Percentiles rank a stretch among this genome's conserved stretches.
These are phyloP conservation scores for Tiliacea aurago DNA, from an alignment of 2,888 invertebrate species.

Conservation along the genomic window DNA sequence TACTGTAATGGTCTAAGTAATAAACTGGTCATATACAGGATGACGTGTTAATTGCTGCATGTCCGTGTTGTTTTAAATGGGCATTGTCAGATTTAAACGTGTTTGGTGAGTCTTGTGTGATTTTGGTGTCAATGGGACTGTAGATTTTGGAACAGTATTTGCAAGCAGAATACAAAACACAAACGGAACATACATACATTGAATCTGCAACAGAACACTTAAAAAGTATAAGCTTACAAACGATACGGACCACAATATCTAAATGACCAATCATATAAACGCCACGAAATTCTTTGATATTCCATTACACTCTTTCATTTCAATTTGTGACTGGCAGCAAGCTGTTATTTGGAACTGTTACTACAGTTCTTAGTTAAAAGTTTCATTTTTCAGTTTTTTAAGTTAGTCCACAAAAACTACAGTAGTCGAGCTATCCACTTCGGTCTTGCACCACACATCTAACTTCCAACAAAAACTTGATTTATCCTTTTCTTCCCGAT, in stretches of 20 bases:
- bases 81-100: constrained; percentile 3
- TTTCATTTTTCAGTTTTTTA: constrained; percentile 5
- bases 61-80: constrained; percentile 25
- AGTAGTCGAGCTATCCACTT: constrained; percentile 38
- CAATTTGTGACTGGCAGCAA: neutral
- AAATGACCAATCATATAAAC: neutral
- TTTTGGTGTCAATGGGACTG: neutral
- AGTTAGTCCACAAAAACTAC: constrained; percentile 25
- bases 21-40: constrained; percentile 57
- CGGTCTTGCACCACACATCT: constrained; percentile 67
- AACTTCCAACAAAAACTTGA: constrained; percentile 79
- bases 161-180: neutral
- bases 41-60: constrained; percentile 57
- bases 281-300: neutral
- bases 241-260: neutral
- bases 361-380: neutral
- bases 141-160: neutral
- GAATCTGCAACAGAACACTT: neutral
- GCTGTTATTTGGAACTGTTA: neutral
- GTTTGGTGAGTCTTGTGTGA: neutral
- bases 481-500: constrained; percentile 83
- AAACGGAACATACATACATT: neutral
- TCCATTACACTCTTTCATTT: neutral
- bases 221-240: no score
- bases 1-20: constrained; percentile 71